A percentile compares a stretch with the other conserved stretches of the same genome.
phyloP scores from a whole-genome alignment of 2,113 vertebrate species.

The Sceloporus tristichus region DNA sequence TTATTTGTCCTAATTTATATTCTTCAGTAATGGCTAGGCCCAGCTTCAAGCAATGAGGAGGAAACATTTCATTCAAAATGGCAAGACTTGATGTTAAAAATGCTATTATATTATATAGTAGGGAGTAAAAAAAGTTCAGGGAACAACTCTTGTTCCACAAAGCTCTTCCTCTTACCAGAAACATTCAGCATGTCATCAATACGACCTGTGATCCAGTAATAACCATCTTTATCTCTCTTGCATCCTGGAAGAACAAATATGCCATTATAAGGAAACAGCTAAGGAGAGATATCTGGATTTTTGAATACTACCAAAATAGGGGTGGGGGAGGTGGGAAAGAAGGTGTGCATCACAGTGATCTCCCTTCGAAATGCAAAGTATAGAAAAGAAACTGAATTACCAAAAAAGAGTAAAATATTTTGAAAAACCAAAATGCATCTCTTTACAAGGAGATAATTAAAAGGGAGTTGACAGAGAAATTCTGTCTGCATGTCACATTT shows the following conservation, averaged over 20 bases:
- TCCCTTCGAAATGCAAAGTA: background rate
- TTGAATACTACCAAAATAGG: background rate
- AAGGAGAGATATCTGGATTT: background rate
- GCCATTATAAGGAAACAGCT: background rate
- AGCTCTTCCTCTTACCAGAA: constrained; percentile 84
- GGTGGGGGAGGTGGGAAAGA: no score
- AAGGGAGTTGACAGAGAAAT: background rate
- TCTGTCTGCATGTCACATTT: background rate
- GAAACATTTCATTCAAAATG: background rate
- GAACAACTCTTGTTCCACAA: background rate
- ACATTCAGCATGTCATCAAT: constrained; percentile 99
- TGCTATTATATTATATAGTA: background rate
- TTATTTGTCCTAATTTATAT: background rate
- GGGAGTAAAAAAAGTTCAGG: background rate
- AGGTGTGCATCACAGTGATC: background rate
- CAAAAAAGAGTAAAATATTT: background rate
- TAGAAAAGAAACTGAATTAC: background rate
- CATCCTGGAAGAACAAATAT: constrained; percentile 82
- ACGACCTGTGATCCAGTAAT: constrained; percentile 97
- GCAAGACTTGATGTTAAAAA: background rate
- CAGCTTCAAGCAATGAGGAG: background rate
- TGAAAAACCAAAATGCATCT: background rate
- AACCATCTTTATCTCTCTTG: constrained; percentile 93
- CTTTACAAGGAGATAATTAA: background rate
- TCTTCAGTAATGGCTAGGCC: background rate